phyloP scores from a whole-genome alignment of 2,797 vertebrate genomes.

The Decapterus maruadsi region DNA sequence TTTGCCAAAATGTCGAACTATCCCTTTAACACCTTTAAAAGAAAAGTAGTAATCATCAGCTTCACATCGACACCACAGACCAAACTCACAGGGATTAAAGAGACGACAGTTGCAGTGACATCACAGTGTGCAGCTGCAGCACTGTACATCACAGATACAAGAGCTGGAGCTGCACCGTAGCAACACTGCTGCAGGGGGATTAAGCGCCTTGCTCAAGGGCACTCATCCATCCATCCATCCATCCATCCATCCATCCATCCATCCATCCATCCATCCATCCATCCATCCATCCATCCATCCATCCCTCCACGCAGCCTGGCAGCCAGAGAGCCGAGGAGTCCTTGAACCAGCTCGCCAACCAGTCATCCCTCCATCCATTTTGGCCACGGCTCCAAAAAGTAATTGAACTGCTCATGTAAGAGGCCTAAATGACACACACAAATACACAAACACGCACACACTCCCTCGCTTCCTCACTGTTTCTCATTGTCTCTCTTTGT shows the following conservation, averaged over 20 bases:
- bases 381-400: conserved; percentile 66
- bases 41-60: too few species aligned
- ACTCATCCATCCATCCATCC: conserved; percentile 45
- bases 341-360: conserved; percentile 69
- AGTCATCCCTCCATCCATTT: conserved; percentile 60
- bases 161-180: conserved; percentile 17
- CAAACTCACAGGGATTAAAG: too few species aligned
- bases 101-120: not conserved
- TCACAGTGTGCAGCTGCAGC: not conserved
- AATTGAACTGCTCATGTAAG: conserved; percentile 72
- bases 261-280: conserved; percentile 33
- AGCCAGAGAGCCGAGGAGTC: conserved; percentile 67
- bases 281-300: conserved; percentile 50
- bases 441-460: conserved; percentile 25
- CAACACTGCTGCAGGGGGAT: conserved; percentile 45
- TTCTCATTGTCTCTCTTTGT: conserved; percentile 46
- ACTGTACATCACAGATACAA: conserved; percentile 10
- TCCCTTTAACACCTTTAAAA: too few species aligned
- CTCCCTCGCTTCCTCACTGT: conserved; percentile 3
- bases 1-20: too few species aligned
- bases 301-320: conserved; percentile 45
- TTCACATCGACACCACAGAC: too few species aligned
- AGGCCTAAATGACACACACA: conserved; percentile 43
- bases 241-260: conserved; percentile 41
- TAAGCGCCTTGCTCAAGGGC: conserved; percentile 68